Conservation (phyloP, 2,888 invertebrate genomes). For the Chalcis sispes region DNA sequence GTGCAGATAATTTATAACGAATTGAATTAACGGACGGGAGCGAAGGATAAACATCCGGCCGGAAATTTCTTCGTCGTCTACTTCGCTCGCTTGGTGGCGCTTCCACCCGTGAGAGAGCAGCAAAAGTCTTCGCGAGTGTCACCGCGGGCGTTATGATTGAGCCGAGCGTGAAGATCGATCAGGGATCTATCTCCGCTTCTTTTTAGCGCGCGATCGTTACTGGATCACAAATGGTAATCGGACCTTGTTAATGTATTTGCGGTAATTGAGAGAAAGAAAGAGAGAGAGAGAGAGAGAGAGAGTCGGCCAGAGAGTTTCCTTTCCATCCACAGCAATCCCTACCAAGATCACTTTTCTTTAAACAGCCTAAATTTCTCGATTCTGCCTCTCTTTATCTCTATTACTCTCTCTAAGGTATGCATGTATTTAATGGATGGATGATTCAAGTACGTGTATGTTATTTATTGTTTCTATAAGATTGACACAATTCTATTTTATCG, state of each 20-base stretch:
- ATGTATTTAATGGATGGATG: no score
- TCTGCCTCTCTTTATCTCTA: neutral
- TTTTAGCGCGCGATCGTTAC: conserved; percentile 2
- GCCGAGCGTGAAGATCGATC: conserved; percentile 21
- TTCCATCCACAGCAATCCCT: conserved; percentile 5
- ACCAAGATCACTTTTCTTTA: neutral
- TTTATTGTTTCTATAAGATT: no score
- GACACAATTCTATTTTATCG: no score
- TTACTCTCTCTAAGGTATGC: conserved; percentile 12
- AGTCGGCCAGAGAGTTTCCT: neutral
- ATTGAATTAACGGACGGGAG: conserved; percentile 24
- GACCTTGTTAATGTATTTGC: neutral
- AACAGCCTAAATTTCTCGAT: neutral
- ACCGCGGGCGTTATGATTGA: neutral
- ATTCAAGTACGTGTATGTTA: no score
- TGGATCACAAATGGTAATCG: conserved; percentile 37
- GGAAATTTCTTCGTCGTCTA: conserved; percentile 39
- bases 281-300: neutral
- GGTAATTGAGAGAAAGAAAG: conserved; percentile 13
- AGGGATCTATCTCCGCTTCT: conserved; percentile 28
- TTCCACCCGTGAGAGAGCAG: neutral
- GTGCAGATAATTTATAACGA: conserved; percentile 13
- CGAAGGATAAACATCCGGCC: conserved; percentile 8
- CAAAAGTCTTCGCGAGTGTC: conserved; percentile 10
- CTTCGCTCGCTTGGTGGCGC: neutral